Percentiles rank a stretch among this genome's conserved stretches.
Conservation (phyloP, 2,888 invertebrate genomes). For the Lymantria dispar region DNA sequence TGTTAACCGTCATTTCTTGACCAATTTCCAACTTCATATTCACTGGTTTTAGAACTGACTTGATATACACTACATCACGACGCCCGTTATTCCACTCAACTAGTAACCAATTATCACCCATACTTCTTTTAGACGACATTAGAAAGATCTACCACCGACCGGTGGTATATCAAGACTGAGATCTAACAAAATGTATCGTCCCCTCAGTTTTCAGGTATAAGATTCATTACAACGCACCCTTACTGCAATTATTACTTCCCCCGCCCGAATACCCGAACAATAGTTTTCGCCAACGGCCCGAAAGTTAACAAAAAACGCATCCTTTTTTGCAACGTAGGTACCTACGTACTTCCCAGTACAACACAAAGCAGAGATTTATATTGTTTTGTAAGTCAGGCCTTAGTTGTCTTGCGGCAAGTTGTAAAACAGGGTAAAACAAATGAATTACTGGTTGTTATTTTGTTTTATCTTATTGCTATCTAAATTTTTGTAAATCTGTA, state of each 20-base stretch:
- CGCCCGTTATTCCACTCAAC: constrained; percentile 54
- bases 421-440: constrained; percentile 39
- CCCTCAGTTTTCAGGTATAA: constrained; percentile 60
- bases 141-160: constrained; percentile 11
- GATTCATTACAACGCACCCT: constrained; percentile 67
- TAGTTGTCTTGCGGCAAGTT: constrained; percentile 30
- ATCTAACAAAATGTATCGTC: constrained; percentile 31
- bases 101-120: constrained; percentile 55
- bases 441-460: not conserved
- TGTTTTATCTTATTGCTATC: no score
- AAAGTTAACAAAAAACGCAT: constrained; percentile 58
- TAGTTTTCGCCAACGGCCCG: constrained; percentile 60
- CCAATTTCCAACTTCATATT: constrained; percentile 37
- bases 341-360: constrained; percentile 55
- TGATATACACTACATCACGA: constrained; percentile 41
- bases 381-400: constrained; percentile 35
- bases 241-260: constrained; percentile 64
- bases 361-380: constrained; percentile 48
- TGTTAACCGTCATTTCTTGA: constrained; percentile 34
- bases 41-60: constrained; percentile 35
- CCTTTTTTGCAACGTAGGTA: constrained; percentile 63
- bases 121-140: constrained; percentile 31
- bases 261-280: constrained; percentile 57
- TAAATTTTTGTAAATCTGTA: no score
- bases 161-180: constrained; percentile 21